These are phyloP conservation scores for Scaptomyza pallida DNA, from an alignment of 1,140 invertebrate species.

Conservation along the genomic window DNA sequence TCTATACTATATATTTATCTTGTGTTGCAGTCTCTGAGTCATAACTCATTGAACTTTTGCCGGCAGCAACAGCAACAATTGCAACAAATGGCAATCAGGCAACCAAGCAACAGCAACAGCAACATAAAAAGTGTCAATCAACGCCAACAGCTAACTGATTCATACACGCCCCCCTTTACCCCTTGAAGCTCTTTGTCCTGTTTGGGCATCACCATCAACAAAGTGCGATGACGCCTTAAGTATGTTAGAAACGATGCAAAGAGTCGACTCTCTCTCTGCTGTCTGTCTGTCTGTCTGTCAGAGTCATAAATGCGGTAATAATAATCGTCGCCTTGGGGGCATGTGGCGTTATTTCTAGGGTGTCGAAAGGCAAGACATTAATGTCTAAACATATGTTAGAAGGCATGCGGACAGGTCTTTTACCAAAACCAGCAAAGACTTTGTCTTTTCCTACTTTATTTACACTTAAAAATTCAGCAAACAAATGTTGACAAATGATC, in stretches of 20 bases:
- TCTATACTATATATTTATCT: not conserved
- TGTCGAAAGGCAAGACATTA: constrained; percentile 70
- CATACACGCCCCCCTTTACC: not conserved
- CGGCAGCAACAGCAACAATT: constrained; percentile 10
- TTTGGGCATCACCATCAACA: no score
- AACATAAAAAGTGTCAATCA: constrained; percentile 75
- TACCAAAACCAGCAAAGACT: not conserved
- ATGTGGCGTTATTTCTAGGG: constrained; percentile 17
- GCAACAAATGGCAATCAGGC: no score
- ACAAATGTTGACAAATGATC: no score
- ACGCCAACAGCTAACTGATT: constrained; percentile 21
- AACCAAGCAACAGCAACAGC: constrained; percentile 33
- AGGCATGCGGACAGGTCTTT: constrained; percentile 13
- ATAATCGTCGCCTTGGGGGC: constrained; percentile 51
- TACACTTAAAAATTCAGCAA: no score
- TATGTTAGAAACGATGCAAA: constrained; percentile 33
- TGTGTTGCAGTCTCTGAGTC: constrained; percentile 37
- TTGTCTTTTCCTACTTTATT: no score
- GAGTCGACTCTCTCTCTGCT: not conserved
- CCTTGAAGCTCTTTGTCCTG: not conserved
- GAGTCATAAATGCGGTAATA: constrained; percentile 69
- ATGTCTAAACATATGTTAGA: constrained; percentile 67
- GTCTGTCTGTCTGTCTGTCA: not conserved
- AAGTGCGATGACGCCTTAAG: constrained; percentile 37
- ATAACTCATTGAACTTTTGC: constrained; percentile 75